Evolutionary conservation across 37 sponge, comb jelly and placozoan species (phyloP).

Genomic region (Bolinopsis microptera): DNA sequence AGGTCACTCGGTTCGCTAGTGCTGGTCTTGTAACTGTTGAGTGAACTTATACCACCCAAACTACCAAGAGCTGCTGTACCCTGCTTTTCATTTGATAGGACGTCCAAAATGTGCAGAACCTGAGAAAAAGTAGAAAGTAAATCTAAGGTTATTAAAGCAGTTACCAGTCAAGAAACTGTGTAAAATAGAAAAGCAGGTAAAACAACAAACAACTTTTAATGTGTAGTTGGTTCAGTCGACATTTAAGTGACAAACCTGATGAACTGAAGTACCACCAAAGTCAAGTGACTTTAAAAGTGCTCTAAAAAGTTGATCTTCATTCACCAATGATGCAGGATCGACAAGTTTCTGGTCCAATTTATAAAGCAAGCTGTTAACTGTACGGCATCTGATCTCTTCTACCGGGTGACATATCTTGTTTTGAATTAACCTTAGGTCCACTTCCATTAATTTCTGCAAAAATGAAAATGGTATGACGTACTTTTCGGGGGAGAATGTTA

Average conservation of each 20-base stretch:
- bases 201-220: too few species aligned
- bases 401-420: constrained; percentile 63
- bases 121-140: background rate
- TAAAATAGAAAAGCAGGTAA: too few species aligned
- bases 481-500: too few species aligned
- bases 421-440: constrained; percentile 17
- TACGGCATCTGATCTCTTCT: constrained; percentile 45
- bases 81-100: constrained; percentile 18
- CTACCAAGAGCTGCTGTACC: background rate
- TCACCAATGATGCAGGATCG: background rate
- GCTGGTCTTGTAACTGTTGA: background rate
- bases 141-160: background rate
- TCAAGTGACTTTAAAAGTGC: constrained; percentile 26
- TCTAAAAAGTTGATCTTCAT: constrained; percentile 24
- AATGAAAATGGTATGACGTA: too few species aligned
- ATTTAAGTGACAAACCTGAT: too few species aligned
- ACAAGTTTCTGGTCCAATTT: constrained; percentile 52
- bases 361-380: constrained; percentile 47
- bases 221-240: too few species aligned
- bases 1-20: background rate
- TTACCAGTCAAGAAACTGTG: too few species aligned
- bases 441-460: background rate
- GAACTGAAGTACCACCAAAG: background rate
- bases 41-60: background rate
- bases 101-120: background rate